phyloP scores from a whole-genome alignment of 2,797 vertebrate genomes.

The Falco berigora region DNA sequence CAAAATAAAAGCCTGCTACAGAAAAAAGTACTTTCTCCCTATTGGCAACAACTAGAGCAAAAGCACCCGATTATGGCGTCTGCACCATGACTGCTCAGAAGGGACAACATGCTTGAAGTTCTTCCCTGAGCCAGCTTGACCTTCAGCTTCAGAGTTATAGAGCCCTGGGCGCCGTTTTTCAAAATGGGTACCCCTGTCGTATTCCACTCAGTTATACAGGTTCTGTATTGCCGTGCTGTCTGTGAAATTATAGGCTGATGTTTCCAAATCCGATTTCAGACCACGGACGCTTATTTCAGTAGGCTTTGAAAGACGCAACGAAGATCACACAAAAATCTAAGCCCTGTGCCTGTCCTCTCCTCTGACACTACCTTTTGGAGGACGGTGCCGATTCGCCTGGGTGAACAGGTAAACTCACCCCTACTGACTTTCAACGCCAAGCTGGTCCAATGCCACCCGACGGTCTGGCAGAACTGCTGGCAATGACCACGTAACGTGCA shows the following conservation, averaged over 20 bases:
- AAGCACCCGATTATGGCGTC: too few species aligned
- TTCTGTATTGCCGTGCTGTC: background rate
- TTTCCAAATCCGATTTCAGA: background rate
- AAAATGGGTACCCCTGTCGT: background rate
- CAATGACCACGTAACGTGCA: background rate
- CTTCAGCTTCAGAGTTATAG: background rate
- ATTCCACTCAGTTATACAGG: background rate
- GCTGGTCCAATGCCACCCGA: background rate
- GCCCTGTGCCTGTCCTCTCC: background rate
- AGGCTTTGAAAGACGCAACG: background rate
- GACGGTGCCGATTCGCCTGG: background rate
- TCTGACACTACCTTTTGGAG: background rate
- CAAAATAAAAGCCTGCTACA: background rate
- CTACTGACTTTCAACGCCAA: background rate
- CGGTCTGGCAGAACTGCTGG: background rate
- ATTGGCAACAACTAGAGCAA: background rate
- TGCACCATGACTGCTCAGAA: background rate
- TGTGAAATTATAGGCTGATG: background rate
- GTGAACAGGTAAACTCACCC: background rate
- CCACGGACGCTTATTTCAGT: background rate
- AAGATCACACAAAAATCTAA: background rate
- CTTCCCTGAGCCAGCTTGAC: background rate
- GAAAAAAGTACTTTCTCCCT: background rate
- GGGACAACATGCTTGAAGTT: background rate
- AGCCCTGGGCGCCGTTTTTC: background rate